Evolutionary conservation across 2,113 vertebrate species (phyloP).

Genomic region (Gulo gulo): DNA sequence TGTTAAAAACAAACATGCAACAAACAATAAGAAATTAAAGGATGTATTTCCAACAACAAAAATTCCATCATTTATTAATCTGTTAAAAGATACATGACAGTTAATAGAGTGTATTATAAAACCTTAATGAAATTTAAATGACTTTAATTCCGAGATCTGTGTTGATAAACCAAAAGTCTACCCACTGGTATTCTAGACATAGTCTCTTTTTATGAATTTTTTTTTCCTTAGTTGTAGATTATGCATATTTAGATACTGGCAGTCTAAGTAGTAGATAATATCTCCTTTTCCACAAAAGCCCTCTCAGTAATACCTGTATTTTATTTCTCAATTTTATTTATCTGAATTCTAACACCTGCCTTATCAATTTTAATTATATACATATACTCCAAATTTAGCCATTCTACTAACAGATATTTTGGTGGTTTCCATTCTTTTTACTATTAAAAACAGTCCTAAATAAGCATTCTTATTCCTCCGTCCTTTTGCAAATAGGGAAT

Average conservation of each 20-base stretch:
- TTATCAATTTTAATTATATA: conserved; percentile 5
- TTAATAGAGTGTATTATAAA: background rate
- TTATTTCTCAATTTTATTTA: conserved; percentile 20
- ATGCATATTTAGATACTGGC: background rate
- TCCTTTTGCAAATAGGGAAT: background rate
- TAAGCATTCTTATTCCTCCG: background rate
- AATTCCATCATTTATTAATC: background rate
- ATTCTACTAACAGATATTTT: background rate
- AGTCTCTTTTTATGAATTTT: background rate
- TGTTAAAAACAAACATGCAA: background rate
- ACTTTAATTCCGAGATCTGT: background rate
- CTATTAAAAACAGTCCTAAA: background rate
- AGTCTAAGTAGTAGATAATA: background rate
- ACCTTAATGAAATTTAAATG: conserved; percentile 28
- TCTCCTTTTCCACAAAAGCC: background rate
- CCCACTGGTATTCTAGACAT: background rate
- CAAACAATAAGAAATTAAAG: background rate
- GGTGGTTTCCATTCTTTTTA: conserved; percentile 16
- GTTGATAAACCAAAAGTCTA: background rate
- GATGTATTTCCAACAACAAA: background rate
- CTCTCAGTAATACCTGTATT: background rate
- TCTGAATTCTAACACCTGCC: background rate
- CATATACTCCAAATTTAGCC: background rate
- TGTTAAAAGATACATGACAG: conserved; percentile 4
- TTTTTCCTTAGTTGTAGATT: background rate